Percentiles rank a stretch among this genome's conserved stretches.
phyloP scores from a whole-genome alignment of 2,797 vertebrate species.

The Moxostoma hubbsi region DNA sequence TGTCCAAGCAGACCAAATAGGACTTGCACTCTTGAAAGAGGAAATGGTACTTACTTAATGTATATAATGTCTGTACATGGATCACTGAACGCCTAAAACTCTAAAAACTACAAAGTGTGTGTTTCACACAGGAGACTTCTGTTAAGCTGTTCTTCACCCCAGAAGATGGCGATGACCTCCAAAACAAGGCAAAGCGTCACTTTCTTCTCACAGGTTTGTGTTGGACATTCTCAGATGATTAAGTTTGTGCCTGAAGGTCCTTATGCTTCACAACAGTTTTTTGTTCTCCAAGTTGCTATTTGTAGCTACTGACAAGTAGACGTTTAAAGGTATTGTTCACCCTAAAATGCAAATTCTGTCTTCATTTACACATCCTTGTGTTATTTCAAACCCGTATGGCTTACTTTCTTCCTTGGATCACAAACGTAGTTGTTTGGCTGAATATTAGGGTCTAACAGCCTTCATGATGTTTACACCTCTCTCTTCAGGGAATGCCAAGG shows the following conservation, averaged over 20 bases:
- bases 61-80: neutral
- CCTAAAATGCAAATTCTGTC: no score
- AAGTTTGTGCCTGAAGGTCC: neutral
- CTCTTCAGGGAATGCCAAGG: slow-evolving; percentile 85
- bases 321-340: no score
- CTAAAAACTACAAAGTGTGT: neutral
- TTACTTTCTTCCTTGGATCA: no score
- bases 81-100: neutral
- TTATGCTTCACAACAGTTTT: no score
- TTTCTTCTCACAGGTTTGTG: slow-evolving; percentile 88
- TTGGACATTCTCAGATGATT: neutral
- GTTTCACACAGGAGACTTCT: slow-evolving; percentile 79
- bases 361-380: no score
- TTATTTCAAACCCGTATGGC: no score
- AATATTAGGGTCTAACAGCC: no score
- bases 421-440: no score
- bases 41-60: slow-evolving; percentile 81
- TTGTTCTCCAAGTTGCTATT: no score
- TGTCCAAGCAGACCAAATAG: slow-evolving; percentile 87
- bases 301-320: no score
- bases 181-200: slow-evolving; percentile 88
- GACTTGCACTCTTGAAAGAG: slow-evolving; percentile 88
- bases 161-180: slow-evolving; percentile 85
- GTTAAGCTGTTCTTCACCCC: slow-evolving; percentile 89
- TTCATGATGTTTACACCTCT: neutral